Evolutionary conservation across 2,797 vertebrate species (phyloP), one percentile per base, ranked within the genome.

Genomic region (Pachyuromys duprasi): DNA sequence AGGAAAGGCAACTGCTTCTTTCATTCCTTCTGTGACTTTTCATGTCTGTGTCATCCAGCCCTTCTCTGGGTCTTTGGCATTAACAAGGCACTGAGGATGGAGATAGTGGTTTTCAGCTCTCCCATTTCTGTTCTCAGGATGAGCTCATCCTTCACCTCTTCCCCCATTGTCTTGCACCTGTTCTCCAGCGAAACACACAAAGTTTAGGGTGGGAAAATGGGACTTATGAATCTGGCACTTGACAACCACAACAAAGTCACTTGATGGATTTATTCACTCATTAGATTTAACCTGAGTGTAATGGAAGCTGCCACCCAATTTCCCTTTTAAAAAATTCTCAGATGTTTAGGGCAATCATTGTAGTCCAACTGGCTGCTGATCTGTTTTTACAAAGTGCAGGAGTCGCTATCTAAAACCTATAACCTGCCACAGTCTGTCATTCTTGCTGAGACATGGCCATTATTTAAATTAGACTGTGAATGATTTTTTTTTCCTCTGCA

Each of bases 381-480:
- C 96, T 98, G 97, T 98, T 98, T 98, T 95, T 89, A 97, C 97
- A 95, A 96, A 96, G 86, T 92, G 95, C 95, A 97, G 95, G 97
- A 98, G 98, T 97, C 90, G 15, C 96, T 97, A 96, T 97, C 98
- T 97, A 97, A 98, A 98, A 97, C 98, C 97, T 97, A 98, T 98
- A 98, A 98, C 97, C 89, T 97, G 98, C 97, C 98, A 98, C 96
- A 97, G 91, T 91, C 93, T 97, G 97, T 97, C 97, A 98, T 97
- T 91, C 1, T 96, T 95, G 97, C 93, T 87, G 91, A 98, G 97
- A 97, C 91, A 97, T 14, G 33, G 95, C 95, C 95, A 97, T 98
- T 98, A 98, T 98, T 98, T 98, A 98, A 98, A 98, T 98, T 97
- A 98, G 97, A 94, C 90, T 97, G 88, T 96, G 97, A 98, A 96